Evolutionary conservation across 1,140 invertebrate species (phyloP).

Genomic region (Bombus polaris): DNA sequence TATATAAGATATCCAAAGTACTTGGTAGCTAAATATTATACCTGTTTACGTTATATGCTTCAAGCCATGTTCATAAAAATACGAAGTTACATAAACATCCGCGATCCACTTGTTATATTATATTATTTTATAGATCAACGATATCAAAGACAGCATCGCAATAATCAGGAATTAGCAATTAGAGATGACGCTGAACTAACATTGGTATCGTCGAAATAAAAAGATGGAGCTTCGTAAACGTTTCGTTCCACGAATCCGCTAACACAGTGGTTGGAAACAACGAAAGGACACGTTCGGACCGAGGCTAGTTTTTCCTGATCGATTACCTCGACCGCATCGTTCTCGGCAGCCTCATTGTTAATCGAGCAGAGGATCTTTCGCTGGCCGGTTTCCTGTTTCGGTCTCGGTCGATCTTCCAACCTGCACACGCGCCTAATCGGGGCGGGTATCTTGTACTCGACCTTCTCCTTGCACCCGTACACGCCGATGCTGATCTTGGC

Average conservation of each 20-base stretch:
- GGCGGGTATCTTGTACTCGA: slow-evolving; percentile 49
- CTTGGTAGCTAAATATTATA: too few relatives aligned
- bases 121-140: too few relatives aligned
- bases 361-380: slow-evolving; percentile 21
- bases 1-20: too few relatives aligned
- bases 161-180: not conserved
- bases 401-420: slow-evolving; percentile 48
- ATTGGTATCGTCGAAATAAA: too few relatives aligned
- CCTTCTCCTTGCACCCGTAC: slow-evolving; percentile 72
- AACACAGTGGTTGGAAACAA: too few relatives aligned
- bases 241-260: not conserved
- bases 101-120: not conserved
- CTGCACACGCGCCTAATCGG: slow-evolving; percentile 47
- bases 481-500: slow-evolving; percentile 80
- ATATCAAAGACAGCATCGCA: not conserved
- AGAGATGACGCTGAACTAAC: too few relatives aligned
- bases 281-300: not conserved
- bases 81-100: not conserved
- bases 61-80: too few relatives aligned
- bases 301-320: slow-evolving; percentile 7
- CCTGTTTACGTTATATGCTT: too few relatives aligned
- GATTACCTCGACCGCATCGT: slow-evolving; percentile 54
- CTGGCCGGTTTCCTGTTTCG: slow-evolving; percentile 37
- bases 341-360: slow-evolving; percentile 15
- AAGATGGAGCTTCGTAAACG: too few relatives aligned